Base-by-base conservation (phyloP, 2,888 invertebrate genomes). In the Troides aeacus region DNA sequence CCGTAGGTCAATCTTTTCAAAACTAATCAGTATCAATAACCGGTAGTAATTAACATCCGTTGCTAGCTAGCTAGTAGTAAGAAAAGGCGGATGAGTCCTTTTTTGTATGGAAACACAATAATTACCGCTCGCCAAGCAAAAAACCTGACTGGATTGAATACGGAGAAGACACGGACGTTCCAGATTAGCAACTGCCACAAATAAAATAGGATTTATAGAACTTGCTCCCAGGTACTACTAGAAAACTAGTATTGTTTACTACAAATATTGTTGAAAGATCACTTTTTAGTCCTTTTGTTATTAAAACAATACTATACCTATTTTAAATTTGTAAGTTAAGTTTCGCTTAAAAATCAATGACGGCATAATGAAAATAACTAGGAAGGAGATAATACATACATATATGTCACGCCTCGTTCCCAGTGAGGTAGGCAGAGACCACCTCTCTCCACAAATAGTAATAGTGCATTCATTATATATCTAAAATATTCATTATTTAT, bases 141-240 rank as follows among this genome's bases (percentile, higher is more conserved):
- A 58, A 63, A 50, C 50, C 17, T 46, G 63, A 66, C 66, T 66
- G 59, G 66, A 70, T 66, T 66, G 39, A 62, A 62, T 70, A 66
- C 59, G n/a, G 18, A 50, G 50, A 50, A 50, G 30, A 30, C 30
- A 50, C 4, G 50, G 18, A 17, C 18, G 17, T 50, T 18, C 50
- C 15, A 50, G 18, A 5, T 50, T 50, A 18, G 50, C 17, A 50
- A 3, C 18, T 15, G 50, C 15, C 15, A 50, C 50, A 17, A 50
- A 50, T 0, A 3, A 18, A 50, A 50, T 15, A 12, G 50, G 50
- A 18, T 17, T 50, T 50, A 50, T 50, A 17, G 50, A 50, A 50
- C 1, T 50, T 12, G 5, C 1, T 15, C 50, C 50, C 18, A 17
- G 50, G 5, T 50, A 50, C 18, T 50, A 18, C 50, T 50, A 50